phyloP scores from a whole-genome alignment of 2,797 vertebrate genomes.

The Intellagama lesueurii region DNA sequence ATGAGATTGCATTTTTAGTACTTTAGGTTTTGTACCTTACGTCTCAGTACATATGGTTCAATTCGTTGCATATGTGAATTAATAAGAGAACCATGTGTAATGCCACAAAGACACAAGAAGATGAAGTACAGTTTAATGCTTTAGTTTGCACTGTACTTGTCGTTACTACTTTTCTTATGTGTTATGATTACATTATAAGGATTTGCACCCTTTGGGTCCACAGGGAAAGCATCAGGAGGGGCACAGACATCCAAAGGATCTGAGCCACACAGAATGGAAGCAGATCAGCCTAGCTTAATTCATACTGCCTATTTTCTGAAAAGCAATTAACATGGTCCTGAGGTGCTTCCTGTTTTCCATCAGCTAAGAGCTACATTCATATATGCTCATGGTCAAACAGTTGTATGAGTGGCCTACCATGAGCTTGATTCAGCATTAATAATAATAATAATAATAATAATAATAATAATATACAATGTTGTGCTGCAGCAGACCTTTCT shows the following conservation, averaged over 20 bases:
- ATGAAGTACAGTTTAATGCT: not conserved
- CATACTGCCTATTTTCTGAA: not conserved
- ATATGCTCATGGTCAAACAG: not conserved
- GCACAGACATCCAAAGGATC: not conserved
- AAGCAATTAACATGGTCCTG: not conserved
- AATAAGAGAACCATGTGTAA: constrained; percentile 40
- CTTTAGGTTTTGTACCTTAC: constrained; percentile 25
- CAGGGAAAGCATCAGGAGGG: not conserved
- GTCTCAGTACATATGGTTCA: not conserved
- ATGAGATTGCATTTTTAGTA: constrained; percentile 66
- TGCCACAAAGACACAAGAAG: not conserved
- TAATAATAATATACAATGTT: no score
- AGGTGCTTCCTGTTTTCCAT: not conserved
- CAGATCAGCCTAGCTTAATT: not conserved
- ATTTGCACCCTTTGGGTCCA: not conserved
- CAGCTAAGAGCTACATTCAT: not conserved
- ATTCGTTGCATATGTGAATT: constrained; percentile 24
- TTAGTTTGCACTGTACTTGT: not conserved
- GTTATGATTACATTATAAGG: not conserved
- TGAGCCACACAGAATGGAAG: not conserved
- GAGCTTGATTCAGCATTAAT: not conserved
- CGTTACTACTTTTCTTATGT: not conserved
- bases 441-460: no score
- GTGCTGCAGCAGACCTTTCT: not conserved
- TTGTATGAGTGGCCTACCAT: not conserved